Conservation (phyloP, 2,888 invertebrate genomes). For the Callimorpha dominula region DNA sequence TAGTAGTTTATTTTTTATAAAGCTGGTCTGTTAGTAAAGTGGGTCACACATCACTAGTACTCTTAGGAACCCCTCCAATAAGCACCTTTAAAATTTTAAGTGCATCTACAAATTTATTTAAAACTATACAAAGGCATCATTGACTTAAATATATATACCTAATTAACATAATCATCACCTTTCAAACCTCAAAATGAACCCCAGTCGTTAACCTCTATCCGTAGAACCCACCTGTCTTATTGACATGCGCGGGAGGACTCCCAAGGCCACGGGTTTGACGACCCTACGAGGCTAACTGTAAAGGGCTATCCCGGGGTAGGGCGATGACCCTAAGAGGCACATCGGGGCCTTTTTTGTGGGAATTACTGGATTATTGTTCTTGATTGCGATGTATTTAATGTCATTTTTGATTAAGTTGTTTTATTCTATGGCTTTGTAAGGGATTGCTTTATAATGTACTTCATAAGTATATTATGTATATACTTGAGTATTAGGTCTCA, state of each 20-base stretch:
- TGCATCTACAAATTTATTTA: background rate
- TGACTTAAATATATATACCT: background rate
- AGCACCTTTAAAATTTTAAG: slow-evolving; percentile 10
- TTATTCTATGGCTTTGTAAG: background rate
- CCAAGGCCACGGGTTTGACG: slow-evolving; percentile 52
- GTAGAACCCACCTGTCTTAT: slow-evolving; percentile 50
- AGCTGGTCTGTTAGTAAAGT: background rate
- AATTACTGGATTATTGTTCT: slow-evolving; percentile 36
- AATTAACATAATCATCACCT: slow-evolving; percentile 7
- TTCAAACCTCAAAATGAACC: slow-evolving; percentile 10
- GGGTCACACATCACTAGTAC: too few relatives aligned
- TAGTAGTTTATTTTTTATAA: background rate
- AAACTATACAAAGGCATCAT: background rate
- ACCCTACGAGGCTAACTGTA: slow-evolving; percentile 50
- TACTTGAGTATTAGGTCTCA: too few relatives aligned
- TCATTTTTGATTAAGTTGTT: background rate
- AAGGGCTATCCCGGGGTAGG: slow-evolving; percentile 51
- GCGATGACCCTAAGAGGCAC: slow-evolving; percentile 41
- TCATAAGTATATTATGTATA: too few relatives aligned
- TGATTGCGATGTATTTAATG: slow-evolving; percentile 12
- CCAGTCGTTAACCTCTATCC: background rate
- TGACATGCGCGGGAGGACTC: slow-evolving; percentile 48
- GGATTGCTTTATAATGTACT: too few relatives aligned
- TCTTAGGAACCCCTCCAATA: background rate
- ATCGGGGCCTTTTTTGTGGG: slow-evolving; percentile 30